Base-by-base conservation (phyloP, 1,140 invertebrate species). In the Sinonovacula constricta region DNA sequence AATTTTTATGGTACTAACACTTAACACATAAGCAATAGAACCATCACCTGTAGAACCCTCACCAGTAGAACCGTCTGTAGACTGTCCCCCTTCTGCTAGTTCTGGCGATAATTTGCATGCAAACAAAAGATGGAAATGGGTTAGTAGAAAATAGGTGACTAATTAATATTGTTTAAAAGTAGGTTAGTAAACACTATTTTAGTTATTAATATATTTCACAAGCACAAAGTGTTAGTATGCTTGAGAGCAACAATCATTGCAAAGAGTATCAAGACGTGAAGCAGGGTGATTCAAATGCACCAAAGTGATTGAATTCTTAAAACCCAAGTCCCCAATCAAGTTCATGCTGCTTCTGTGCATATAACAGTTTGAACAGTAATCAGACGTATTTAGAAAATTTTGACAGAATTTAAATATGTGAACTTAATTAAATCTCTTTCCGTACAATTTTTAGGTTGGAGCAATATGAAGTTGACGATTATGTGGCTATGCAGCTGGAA, bases 221-320 rank as follows among this genome's bases (percentile, higher is more conserved):
- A 65, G 62, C 22, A 65, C 62, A 45, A 65, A 65, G 33, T 65
- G 30, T 65, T 45, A 65, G 33, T 65, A 65, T 65, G 62, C 33
- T 45, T n/a, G n/a, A 39, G 0, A 65, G 33, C 18, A 65, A 65
- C 62, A 36, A 65, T 65, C 62, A 65, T 45, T 65, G 62, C 34
- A 33, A 22, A 65, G 62, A 65, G 15, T 65, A 65, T 39, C 39
- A 65, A 39, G 62, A 65, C 62, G 49, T 65, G 26, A n/a, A 65
- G 62, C 39, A 65, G 62, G 62, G 62, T 39, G 62, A 65, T 24
- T 36, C 62, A 65, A 65, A n/a, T 65, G 56, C 56, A 57, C n/a
- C 56, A 30, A 57, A 57, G 26, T 57, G 56, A 57, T 57, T 57
- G 56, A 24, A 24, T 57, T 2, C 56, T 57, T 57, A 57, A 26